Evolutionary conservation across 2,888 invertebrate species (phyloP), one percentile per base, ranked within the genome.

Genomic region (Graphium colonna): DNA sequence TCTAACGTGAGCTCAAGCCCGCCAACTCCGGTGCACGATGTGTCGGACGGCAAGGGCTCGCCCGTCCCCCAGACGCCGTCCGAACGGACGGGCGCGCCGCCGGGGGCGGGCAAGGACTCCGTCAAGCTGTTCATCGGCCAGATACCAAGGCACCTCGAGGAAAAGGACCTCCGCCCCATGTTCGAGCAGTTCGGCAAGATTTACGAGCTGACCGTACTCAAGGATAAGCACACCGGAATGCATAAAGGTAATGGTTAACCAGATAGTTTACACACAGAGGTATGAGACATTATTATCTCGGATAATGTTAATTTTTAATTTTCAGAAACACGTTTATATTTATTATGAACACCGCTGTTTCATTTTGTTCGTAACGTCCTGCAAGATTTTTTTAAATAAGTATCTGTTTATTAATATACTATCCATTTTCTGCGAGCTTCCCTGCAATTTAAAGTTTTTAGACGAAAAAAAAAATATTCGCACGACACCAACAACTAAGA

Each of bases 181-280:
- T 97, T 97, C 79, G 97, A 97, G 81, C 95, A 96, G 82, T 97
- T 96, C 71, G 97, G 97, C 52, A 95, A 95, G 82, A 97, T 97
- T 76, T 97, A 96, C 85, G 97, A 98, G 91, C 94, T 98, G 75
- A 96, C 97, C 59, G 95, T 98, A 56, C 93, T 98, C 67, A 97
- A 97, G 91, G 97, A 98, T 83, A 96, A 97, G 78, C 95, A 96
- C 91, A 97, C 97, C 55, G 97, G 97, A 61, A 95, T 97, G 94
- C 97, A 97, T 84, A 97, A 97, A 94, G 97, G 97, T 36, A 36
- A 31, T 1, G 31, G 9, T 95, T 76, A 79, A 91, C 74, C 2
- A 21, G 21, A 3, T 5, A 5, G 5, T 21, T 21, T 21, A n/a
- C n/a, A n/a, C n/a, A 5, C 3, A 21, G 5, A 21, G 5, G 2